phyloP scores from a whole-genome alignment of 2,113 vertebrate genomes.

The Hydropotes inermis region DNA sequence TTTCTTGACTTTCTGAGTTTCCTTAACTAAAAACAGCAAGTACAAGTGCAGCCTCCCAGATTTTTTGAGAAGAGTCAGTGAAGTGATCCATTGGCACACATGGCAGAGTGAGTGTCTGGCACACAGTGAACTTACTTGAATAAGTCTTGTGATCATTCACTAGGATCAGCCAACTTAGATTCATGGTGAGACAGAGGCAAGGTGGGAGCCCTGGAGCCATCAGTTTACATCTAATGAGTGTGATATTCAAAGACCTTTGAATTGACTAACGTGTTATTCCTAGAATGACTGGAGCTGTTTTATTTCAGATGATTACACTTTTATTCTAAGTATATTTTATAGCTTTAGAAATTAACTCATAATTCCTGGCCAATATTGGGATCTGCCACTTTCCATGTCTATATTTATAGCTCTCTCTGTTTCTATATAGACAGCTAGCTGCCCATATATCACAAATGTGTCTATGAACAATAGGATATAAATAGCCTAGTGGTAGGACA shows the following conservation, averaged over 20 bases:
- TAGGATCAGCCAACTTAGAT: not conserved
- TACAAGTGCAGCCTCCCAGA: not conserved
- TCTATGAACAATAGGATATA: slow-evolving; percentile 5
- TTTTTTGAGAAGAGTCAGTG: not conserved
- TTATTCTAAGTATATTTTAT: not conserved
- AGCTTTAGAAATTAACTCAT: not conserved
- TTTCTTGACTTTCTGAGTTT: not conserved
- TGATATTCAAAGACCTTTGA: not conserved
- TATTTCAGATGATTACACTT: not conserved
- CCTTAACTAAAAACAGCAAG: not conserved
- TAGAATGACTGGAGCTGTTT: not conserved
- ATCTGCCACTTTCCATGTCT: not conserved
- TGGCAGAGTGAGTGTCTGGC: not conserved
- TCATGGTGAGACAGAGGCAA: not conserved
- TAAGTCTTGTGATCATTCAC: not conserved
- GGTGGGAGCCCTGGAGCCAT: not conserved
- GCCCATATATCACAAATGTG: not conserved
- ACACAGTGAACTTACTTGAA: not conserved
- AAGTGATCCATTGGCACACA: not conserved
- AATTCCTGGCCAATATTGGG: not conserved
- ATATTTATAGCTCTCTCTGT: not conserved
- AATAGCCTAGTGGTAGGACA: not conserved
- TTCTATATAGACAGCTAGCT: not conserved
- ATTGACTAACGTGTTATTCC: not conserved
- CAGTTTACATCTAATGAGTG: not conserved